These are phyloP conservation scores for Pelobates fuscus DNA, from an alignment of 2,113 vertebrate genomes.

Conservation along the genomic window DNA sequence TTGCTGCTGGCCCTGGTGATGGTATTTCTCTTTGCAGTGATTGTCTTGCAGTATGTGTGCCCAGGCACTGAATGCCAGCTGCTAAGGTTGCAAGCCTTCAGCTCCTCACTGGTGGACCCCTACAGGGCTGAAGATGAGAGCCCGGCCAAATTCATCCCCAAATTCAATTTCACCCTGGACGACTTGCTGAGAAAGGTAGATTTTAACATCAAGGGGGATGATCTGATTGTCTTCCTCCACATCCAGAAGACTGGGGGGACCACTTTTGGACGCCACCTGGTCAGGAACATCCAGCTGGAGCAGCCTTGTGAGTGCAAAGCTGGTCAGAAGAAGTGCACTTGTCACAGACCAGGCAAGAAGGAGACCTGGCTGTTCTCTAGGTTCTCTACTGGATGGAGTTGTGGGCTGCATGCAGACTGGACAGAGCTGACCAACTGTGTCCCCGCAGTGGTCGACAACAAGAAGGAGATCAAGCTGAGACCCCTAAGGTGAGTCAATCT, in stretches of 20 bases:
- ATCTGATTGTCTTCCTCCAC: conserved; percentile 84
- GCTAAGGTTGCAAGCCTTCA: conserved; percentile 74
- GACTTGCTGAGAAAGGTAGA: conserved; percentile 81
- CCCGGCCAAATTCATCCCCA: conserved; percentile 82
- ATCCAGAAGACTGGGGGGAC: conserved; percentile 86
- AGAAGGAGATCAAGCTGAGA: conserved; percentile 67
- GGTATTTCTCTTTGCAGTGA: conserved; percentile 86
- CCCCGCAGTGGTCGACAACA: conserved; percentile 81
- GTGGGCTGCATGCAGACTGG: conserved; percentile 82
- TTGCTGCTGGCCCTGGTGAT: conserved; percentile 83
- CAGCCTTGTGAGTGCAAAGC: conserved; percentile 91
- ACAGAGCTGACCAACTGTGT: conserved; percentile 84
- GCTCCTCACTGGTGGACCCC: conserved; percentile 75
- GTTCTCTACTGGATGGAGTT: conserved; percentile 85
- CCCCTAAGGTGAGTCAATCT: conserved; percentile 75
- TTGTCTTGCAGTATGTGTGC: conserved; percentile 91
- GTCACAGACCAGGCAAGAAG: conserved; percentile 87
- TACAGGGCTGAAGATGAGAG: conserved; percentile 88
- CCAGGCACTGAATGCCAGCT: conserved; percentile 87
- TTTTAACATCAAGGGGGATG: conserved; percentile 91
- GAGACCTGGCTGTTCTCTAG: conserved; percentile 92
- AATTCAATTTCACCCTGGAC: conserved; percentile 83
- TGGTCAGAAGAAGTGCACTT: conserved; percentile 97
- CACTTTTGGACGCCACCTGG: conserved; percentile 87
- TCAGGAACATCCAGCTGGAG: conserved; percentile 93